Base-by-base conservation (phyloP, 2,797 vertebrate genomes). In the Lepidocolaptes lacrymiger region DNA sequence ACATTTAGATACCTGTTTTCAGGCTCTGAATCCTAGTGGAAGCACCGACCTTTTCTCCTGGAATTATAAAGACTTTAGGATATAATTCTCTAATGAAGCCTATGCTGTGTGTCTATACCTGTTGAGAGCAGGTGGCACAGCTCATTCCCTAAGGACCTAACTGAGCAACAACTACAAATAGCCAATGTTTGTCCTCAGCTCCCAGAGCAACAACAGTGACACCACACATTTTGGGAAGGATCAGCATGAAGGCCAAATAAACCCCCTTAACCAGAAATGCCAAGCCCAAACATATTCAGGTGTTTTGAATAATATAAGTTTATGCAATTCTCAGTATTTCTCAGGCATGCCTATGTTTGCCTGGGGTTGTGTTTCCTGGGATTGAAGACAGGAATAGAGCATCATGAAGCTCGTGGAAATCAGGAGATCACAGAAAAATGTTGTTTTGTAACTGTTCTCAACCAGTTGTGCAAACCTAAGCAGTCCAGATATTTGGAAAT, bases 341-440 rank as follows among this genome's bases (percentile, higher is more conserved):
- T 75, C 80, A 86, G 80, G 28, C 63, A 18, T 69, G 80, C 75
- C 62, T 83, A 8, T n/a, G 37, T 68, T 79, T 86, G 88, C 59
- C 73, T 90, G n/a, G n/a, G 24, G 43, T 86, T 55, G 48, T 1
- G 5, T 68, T 89, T 67, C 14, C 56, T 75, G 84, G 27, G 84
- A 71, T 34, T 64, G 79, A 93, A 59, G 56, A 37, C 41, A 76
- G 69, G 36, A 81, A 89, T 1, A 73, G 51, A 75, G 76, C 58
- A 88, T 59, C 90, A 69, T 14, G 39, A 43, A 76, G 74, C 67
- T 69, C 4, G 1, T 43, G 85, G 67, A 88, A 94, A 93, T 73
- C 69, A 72, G 88, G 37, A 83, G 62, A 88, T 81, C 82, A 76
- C 51, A 84, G 79, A 72, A 89, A 77, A 97, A 93, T 76, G 74